Percentiles rank a stretch among this genome's conserved stretches.
phyloP scores from a whole-genome alignment of 2,888 invertebrate species.

The Sphaerophoria taeniata region DNA sequence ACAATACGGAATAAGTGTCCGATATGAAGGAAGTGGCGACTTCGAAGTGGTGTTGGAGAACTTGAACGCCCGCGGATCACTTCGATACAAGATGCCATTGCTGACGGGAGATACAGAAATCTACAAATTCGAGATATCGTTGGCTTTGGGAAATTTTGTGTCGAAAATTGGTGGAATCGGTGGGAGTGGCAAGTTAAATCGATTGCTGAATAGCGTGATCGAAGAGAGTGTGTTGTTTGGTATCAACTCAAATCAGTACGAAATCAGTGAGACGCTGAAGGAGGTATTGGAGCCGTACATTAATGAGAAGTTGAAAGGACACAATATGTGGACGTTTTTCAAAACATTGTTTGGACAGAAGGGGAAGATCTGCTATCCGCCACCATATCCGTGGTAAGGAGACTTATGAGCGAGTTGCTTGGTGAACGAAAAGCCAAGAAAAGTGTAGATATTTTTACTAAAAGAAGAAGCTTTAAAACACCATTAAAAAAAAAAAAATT shows the following conservation, averaged over 20 bases:
- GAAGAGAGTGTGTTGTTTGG: conserved; percentile 77
- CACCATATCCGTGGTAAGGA: conserved; percentile 78
- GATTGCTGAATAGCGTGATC: conserved; percentile 77
- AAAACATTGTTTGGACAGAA: neutral
- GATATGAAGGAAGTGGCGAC: conserved; percentile 78
- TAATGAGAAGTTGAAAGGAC: conserved; percentile 77
- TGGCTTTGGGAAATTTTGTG: conserved; percentile 77
- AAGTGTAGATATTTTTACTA: too few species aligned
- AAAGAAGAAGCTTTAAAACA: too few species aligned
- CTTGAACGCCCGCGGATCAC: conserved; percentile 78
- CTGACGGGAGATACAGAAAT: conserved; percentile 79
- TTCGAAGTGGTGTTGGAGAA: conserved; percentile 78
- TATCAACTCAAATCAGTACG: conserved; percentile 77
- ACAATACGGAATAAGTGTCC: conserved; percentile 77
- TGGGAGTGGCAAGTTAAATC: conserved; percentile 78
- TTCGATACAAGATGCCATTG: conserved; percentile 80
- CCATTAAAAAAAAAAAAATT: too few species aligned
- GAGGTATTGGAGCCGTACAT: conserved; percentile 77
- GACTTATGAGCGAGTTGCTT: too few species aligned
- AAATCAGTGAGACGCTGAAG: conserved; percentile 78
- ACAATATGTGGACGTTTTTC: conserved; percentile 78
- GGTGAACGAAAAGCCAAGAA: too few species aligned
- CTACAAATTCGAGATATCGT: conserved; percentile 78
- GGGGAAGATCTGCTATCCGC: conserved; percentile 51
- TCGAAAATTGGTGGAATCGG: conserved; percentile 78